Evolutionary conservation across 2,888 invertebrate genomes (phyloP).

Genomic region (Synanthedon formicaeformis): DNA sequence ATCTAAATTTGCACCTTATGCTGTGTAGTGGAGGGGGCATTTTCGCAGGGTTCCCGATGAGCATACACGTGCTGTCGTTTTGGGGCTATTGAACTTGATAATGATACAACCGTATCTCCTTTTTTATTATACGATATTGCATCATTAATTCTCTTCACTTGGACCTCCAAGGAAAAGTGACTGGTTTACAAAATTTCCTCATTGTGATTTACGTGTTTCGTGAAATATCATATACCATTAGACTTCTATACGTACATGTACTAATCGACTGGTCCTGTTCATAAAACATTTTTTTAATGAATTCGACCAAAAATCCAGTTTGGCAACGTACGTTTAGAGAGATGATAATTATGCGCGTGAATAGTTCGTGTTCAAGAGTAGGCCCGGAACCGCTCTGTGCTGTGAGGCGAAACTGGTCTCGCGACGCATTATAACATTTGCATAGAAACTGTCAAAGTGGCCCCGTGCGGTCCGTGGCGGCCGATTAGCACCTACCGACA

Average conservation of each 20-base stretch:
- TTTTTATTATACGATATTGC: conserved; percentile 52
- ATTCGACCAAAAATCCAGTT: conserved; percentile 38
- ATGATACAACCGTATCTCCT: conserved; percentile 56
- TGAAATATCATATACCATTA: not conserved
- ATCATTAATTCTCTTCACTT: conserved; percentile 33
- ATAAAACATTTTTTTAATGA: conserved; percentile 14
- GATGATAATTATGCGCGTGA: conserved; percentile 42
- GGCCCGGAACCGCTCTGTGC: conserved; percentile 53
- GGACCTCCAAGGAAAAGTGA: not conserved
- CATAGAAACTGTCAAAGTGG: conserved; percentile 68
- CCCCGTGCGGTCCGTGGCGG: conserved; percentile 38
- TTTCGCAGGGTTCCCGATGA: conserved; percentile 41
- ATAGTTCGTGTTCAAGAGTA: conserved; percentile 43
- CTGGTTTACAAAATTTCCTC: not conserved
- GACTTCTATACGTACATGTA: not conserved
- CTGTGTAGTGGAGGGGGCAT: conserved; percentile 33
- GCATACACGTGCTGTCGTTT: conserved; percentile 64
- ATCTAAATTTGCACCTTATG: conserved; percentile 55
- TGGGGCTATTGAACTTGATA: conserved; percentile 70
- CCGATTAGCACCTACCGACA: conserved; percentile 53
- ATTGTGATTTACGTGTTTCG: not conserved
- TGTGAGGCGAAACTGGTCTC: conserved; percentile 58
- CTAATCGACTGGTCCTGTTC: not conserved
- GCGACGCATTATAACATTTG: conserved; percentile 60
- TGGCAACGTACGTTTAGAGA: conserved; percentile 30